These are phyloP conservation scores for Brachyhypopomus occidentalis DNA, from an alignment of 2,113 vertebrate species.

Conservation along the genomic window DNA sequence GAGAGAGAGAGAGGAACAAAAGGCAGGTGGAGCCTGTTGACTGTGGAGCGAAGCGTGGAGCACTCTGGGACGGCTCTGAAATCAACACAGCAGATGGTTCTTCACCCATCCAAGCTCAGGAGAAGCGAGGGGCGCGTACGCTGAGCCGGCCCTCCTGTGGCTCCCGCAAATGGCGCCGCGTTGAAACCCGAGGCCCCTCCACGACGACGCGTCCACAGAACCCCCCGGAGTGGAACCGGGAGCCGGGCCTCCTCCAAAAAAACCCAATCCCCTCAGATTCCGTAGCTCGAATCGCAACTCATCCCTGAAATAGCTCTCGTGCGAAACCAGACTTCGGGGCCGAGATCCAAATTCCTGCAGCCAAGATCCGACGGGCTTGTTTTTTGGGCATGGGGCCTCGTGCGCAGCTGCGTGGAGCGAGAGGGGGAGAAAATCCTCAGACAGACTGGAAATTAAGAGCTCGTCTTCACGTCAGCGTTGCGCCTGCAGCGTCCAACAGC, in stretches of 20 bases:
- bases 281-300: background rate
- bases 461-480: too few relatives aligned
- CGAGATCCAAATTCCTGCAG: background rate
- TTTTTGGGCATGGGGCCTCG: background rate
- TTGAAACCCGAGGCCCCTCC: slow-evolving; percentile 10
- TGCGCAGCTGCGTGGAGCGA: background rate
- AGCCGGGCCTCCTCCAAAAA: background rate
- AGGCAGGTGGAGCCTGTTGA: slow-evolving; percentile 5
- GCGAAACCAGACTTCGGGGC: background rate
- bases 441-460: too few relatives aligned
- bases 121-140: slow-evolving; percentile 35
- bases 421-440: background rate
- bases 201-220: slow-evolving; percentile 29
- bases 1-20: slow-evolving; percentile 16
- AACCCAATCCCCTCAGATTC: background rate
- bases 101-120: slow-evolving; percentile 45
- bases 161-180: slow-evolving; percentile 48
- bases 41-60: slow-evolving; percentile 15
- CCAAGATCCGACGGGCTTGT: background rate
- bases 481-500: too few relatives aligned
- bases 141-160: slow-evolving; percentile 39
- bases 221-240: background rate
- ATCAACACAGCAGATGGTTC: slow-evolving; percentile 58
- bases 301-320: slow-evolving; percentile 1
- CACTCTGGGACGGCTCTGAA: slow-evolving; percentile 23